Evolutionary conservation across 2,113 vertebrate species (phyloP), one percentile per base, ranked within the genome.

Genomic region (Anas platyrhynchos): DNA sequence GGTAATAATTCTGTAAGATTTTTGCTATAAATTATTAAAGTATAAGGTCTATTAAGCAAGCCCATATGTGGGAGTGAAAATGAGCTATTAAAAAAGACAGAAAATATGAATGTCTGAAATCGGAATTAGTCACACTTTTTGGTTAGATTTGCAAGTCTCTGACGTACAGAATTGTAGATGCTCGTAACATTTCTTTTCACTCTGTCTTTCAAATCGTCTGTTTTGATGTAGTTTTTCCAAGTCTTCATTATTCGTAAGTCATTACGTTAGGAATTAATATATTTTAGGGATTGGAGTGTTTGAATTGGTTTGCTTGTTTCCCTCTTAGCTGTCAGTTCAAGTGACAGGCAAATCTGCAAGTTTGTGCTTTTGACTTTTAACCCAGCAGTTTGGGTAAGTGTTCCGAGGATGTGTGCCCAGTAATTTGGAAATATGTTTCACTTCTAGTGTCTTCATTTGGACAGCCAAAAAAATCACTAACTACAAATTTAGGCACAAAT

Each of bases 61-160:
- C 91, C 78, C 25, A 4, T 58, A 54, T 74, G 85, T 89, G 46
- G 72, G 93, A 86, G 63, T 83, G 87, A 80, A 89, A 80, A 83
- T 15, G 46, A 87, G 68, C 81, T 79, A 75, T 76, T 92, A 44
- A 75, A 94, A 68, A 16, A 52, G 44, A 67, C 13, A 32, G 44
- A 68, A 79, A 88, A 86, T 71, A 92, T 8, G 36, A 63, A 77
- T 88, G 83, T 71, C 72, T 94, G 91, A 86, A 90, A 74, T 88
- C 10, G 83, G 65, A 88, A 68, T 92, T 92, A 81, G 65, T 93
- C 79, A 80, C 61, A 29, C 59, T 54, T 91, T 90, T 75, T 69
- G 52, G 54, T 92, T 91, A 81, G 58, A 84, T 84, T 85, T 94
- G 46, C 75, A 59, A 41, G 31, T 80, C 65, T 95, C 59, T 69